Conservation (phyloP, 2,888 invertebrate genomes). For the Argynnis bischoffii region DNA sequence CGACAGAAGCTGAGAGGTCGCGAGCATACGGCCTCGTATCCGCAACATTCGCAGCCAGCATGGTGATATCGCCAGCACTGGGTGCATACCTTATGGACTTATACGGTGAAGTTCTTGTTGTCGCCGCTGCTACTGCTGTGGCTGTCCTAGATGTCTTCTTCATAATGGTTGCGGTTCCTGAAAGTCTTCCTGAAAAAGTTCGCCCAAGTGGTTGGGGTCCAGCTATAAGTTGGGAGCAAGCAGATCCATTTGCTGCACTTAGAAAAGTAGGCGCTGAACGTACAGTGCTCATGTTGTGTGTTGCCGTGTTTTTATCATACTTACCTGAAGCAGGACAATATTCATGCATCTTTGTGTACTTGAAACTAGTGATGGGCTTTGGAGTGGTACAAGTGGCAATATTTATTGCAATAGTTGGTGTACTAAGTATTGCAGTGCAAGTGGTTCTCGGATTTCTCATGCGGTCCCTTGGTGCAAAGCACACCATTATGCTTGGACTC, state of each 20-base stretch:
- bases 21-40: slow-evolving; percentile 98
- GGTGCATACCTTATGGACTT: slow-evolving; percentile 94
- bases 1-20: slow-evolving; percentile 97
- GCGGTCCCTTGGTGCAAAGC: slow-evolving; percentile 94
- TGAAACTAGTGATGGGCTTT: slow-evolving; percentile 98
- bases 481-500: slow-evolving; percentile 98
- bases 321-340: slow-evolving; percentile 99
- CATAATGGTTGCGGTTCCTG: slow-evolving; percentile 98
- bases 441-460: slow-evolving; percentile 92
- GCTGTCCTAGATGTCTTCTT: slow-evolving; percentile 98
- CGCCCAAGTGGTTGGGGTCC: slow-evolving; percentile 90
- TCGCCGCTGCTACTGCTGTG: slow-evolving; percentile 96
- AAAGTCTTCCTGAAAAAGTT: slow-evolving; percentile 97
- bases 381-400: slow-evolving; percentile 97
- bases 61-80: slow-evolving; percentile 98
- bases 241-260: slow-evolving; percentile 97
- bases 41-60: slow-evolving; percentile 99
- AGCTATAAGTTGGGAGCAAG: slow-evolving; percentile 98
- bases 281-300: slow-evolving; percentile 97
- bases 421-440: slow-evolving; percentile 97
- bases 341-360: slow-evolving; percentile 99
- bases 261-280: slow-evolving; percentile 96
- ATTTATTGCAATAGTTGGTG: slow-evolving; percentile 98
- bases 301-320: slow-evolving; percentile 98
- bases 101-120: slow-evolving; percentile 93